Evolutionary conservation across 2,797 vertebrate species (phyloP), one percentile per base, ranked within the genome.

Genomic region (Etheostoma perlongum): DNA sequence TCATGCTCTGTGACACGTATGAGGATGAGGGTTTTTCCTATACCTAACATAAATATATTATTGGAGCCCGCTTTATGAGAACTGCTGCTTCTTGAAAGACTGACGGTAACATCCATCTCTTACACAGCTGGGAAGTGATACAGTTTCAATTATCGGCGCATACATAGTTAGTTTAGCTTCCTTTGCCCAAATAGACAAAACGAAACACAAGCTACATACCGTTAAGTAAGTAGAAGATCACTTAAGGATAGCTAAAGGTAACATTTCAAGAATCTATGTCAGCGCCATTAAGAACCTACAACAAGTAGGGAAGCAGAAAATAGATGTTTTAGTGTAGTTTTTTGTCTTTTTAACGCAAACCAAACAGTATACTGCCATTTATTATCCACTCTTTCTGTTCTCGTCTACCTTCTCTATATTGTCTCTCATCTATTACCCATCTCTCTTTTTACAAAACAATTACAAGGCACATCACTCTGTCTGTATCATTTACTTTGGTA

Each of bases 1-100:
- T 71, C 57, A 84, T 58, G 61, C 51, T 54, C 42, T 48, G 33
- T 27, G 27, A 74, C 48, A 15, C 33, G n/a, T 58, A 66, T 14
- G n/a, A 61, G 33, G 42, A 55, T 48, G 11, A 68, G 30, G 36
- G 52, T 53, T 58, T 25, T 46, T 8, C 33, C 23, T 16, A 4
- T 15, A 2, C 7, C 4, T 13, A 53, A 19, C 40, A 61, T 16
- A 30, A 63, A 67, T 30, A 23, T 33, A 67, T 15, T 40, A 30
- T 52, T 11, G 30, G 21, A n/a, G 23, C 16, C 8, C 3, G 14
- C 6, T 14, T 48, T 49, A 59, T n/a, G 21, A 47, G 30, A 48
- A 42, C 27, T 12, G 27, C 58, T 59, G 25, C 65, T 33, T 59
- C n/a, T 63, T 42, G 7, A 40, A 53, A 19, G 8, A 14, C 27